Conservation (phyloP, 1,140 invertebrate genomes). For the Glossosoma conforme region DNA sequence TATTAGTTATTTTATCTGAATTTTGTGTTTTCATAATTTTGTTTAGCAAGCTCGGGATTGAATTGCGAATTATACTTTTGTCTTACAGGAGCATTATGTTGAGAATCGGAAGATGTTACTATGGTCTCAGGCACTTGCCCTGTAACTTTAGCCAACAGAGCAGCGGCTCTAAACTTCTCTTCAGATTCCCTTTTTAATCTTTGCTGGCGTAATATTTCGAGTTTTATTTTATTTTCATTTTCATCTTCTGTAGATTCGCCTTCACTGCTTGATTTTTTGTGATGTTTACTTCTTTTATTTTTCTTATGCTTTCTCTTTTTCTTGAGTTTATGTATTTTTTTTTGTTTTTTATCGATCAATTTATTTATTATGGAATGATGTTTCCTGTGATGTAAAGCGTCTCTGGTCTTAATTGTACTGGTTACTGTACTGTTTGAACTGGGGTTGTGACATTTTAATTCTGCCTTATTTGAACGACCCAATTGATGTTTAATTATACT, state of each 20-base stretch:
- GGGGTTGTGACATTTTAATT: constrained; percentile 13
- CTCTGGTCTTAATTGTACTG: constrained; percentile 18
- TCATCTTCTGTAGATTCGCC: constrained; percentile 33
- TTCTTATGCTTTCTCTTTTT: constrained; percentile 43
- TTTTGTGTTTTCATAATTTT: constrained; percentile 59
- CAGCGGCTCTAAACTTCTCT: constrained; percentile 68
- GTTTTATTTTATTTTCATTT: constrained; percentile 46
- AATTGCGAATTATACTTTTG: constrained; percentile 91
- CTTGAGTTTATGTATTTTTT: constrained; percentile 46
- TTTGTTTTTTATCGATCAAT: constrained; percentile 34
- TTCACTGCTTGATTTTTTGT: constrained; percentile 32
- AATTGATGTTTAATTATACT: constrained; percentile 61
- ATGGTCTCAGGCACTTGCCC: constrained; percentile 40
- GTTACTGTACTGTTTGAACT: constrained; percentile 10
- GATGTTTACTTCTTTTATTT: constrained; percentile 33
- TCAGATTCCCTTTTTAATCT: constrained; percentile 71
- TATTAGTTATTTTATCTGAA: neutral
- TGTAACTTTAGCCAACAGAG: constrained; percentile 61
- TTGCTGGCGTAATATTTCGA: constrained; percentile 74
- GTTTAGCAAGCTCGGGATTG: constrained; percentile 81
- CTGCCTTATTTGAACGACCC: constrained; percentile 34
- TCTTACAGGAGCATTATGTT: constrained; percentile 42
- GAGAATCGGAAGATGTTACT: constrained; percentile 27
- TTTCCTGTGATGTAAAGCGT: constrained; percentile 3
- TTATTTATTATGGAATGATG: constrained; percentile 12